Evolutionary conservation across 2,797 vertebrate genomes (phyloP).

Genomic region (Rachycentron canadum): DNA sequence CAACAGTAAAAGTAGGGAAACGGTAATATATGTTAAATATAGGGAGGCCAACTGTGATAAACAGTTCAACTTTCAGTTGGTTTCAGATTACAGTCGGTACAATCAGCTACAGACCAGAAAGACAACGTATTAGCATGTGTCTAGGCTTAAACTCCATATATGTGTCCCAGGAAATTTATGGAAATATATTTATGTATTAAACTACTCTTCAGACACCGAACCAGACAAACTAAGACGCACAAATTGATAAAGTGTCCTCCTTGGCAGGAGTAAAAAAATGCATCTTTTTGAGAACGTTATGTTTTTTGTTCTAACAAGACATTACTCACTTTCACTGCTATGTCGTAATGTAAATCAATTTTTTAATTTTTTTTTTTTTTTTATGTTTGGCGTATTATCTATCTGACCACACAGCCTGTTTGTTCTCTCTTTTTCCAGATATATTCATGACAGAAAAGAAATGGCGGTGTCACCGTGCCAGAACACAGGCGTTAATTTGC

Average conservation of each 20-base stretch:
- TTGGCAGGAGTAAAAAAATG: background rate
- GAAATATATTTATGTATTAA: conserved; percentile 18
- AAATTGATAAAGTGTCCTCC: background rate
- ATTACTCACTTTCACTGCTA: background rate
- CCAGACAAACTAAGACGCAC: background rate
- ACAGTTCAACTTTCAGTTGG: background rate
- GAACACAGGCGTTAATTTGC: conserved; percentile 22
- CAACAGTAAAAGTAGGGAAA: background rate
- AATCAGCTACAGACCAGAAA: background rate
- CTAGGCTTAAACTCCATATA: background rate
- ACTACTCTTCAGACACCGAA: conserved; percentile 3
- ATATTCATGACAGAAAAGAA: conserved; percentile 31
- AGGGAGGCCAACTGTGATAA: too few relatives aligned
- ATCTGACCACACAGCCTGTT: conserved; percentile 3
- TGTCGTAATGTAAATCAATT: background rate
- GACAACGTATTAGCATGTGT: background rate
- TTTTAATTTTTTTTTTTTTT: too few relatives aligned
- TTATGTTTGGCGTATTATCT: conserved; percentile 16
- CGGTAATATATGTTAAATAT: too few relatives aligned
- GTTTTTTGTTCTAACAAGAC: conserved; percentile 1
- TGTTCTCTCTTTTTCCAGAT: background rate
- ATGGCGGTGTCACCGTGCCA: background rate
- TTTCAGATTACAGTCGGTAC: background rate
- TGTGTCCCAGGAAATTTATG: background rate
- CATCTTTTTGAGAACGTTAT: background rate